Conservation (phyloP, 2,888 invertebrate genomes). For the Idaea biselata region DNA sequence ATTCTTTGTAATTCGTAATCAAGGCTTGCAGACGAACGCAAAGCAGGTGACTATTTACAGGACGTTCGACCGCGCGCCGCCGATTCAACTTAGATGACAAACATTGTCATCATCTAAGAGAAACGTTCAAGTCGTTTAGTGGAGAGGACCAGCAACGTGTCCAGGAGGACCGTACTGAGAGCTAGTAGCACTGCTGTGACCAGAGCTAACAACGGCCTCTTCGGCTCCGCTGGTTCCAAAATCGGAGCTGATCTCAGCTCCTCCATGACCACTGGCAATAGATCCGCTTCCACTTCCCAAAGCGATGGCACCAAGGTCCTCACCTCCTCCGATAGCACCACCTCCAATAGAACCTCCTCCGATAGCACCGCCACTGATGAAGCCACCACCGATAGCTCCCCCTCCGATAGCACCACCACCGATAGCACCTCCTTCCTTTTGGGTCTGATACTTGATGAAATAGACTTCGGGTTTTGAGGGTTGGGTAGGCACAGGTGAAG, state of each 20-base stretch:
- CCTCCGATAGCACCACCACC: conserved; percentile 52
- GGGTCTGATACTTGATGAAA: conserved; percentile 92
- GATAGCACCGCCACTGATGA: conserved; percentile 41
- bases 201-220: conserved; percentile 46
- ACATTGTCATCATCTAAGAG: conserved; percentile 40
- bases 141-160: conserved; percentile 73
- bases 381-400: conserved; percentile 42
- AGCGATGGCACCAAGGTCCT: conserved; percentile 48
- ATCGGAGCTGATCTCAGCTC: conserved; percentile 54
- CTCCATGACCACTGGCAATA: conserved; percentile 51
- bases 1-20: conserved; percentile 28
- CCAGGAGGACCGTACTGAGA: conserved; percentile 78
- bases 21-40: conserved; percentile 49
- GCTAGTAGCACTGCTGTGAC: conserved; percentile 64
- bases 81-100: conserved; percentile 31
- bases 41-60: conserved; percentile 66
- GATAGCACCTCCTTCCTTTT: conserved; percentile 75
- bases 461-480: conserved; percentile 94
- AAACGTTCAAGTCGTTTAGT: conserved; percentile 49
- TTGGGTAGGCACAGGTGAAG: conserved; percentile 88
- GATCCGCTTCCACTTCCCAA: conserved; percentile 48
- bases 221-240: conserved; percentile 58
- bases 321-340: conserved; percentile 48
- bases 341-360: conserved; percentile 57
- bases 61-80: conserved; percentile 49